These are phyloP conservation scores for Phortica okadai DNA, from an alignment of 2,888 invertebrate genomes.

Conservation along the genomic window DNA sequence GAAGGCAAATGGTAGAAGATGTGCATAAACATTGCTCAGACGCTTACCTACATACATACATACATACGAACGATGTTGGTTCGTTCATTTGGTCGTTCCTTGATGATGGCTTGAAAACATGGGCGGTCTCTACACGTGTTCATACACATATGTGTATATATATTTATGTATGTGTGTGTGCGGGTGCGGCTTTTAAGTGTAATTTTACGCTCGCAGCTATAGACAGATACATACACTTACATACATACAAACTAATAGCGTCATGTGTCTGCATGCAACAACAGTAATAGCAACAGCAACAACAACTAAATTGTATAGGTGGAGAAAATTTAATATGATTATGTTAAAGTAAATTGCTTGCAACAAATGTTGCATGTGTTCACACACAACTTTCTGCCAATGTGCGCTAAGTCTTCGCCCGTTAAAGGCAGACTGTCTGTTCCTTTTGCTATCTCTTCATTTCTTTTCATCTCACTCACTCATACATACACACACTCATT, in stretches of 20 bases:
- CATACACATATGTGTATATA: slow-evolving; percentile 49
- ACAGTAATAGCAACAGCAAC: slow-evolving; percentile 14
- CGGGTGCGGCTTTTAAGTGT: slow-evolving; percentile 57
- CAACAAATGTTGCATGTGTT: slow-evolving; percentile 66
- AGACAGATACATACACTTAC: neutral
- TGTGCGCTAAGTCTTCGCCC: slow-evolving; percentile 11
- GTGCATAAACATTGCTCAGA: slow-evolving; percentile 18
- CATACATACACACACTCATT: slow-evolving; percentile 20
- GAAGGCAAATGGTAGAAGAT: slow-evolving; percentile 32
- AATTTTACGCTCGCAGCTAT: slow-evolving; percentile 6
- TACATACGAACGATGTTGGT: too few relatives aligned
- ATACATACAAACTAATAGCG: neutral
- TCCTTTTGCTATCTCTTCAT: neutral
- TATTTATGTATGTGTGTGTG: slow-evolving; percentile 26
- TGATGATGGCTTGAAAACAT: slow-evolving; percentile 26
- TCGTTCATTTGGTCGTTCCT: too few relatives aligned
- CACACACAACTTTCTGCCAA: slow-evolving; percentile 29
- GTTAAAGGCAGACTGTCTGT: neutral
- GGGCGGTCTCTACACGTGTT: slow-evolving; percentile 52
- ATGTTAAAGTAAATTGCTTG: slow-evolving; percentile 70
- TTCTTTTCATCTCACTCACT: neutral
- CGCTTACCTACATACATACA: neutral
- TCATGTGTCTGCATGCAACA: slow-evolving; percentile 2
- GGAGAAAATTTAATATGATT: slow-evolving; percentile 70
- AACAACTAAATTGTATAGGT: slow-evolving; percentile 57